Evolutionary conservation across 2,888 invertebrate species (phyloP).

Genomic region (Clunio marinus): DNA sequence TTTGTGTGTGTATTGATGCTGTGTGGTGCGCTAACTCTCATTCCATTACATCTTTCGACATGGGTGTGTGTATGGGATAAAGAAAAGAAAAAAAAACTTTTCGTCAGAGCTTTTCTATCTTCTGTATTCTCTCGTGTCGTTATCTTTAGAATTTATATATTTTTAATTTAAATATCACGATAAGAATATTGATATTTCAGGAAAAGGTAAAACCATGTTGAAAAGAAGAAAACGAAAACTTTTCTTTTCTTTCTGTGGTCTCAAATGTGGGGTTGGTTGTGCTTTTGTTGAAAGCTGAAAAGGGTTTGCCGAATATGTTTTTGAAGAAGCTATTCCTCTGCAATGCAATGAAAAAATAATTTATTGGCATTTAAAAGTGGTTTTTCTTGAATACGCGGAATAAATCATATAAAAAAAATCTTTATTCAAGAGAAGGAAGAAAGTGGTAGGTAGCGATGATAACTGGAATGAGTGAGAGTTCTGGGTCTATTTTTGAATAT

Average conservation of each 20-base stretch:
- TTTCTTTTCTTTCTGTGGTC: too few species aligned
- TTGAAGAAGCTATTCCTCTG: neutral
- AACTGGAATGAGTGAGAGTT: neutral
- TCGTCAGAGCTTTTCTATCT: neutral
- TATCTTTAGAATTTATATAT: slow-evolving; percentile 26
- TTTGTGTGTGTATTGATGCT: too few species aligned
- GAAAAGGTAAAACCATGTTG: neutral
- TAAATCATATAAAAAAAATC: neutral
- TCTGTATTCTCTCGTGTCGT: neutral
- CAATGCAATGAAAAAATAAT: slow-evolving; percentile 9
- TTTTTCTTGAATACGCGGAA: slow-evolving; percentile 8
- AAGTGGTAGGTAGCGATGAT: neutral
- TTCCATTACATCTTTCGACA: too few species aligned
- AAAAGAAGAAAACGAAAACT: too few species aligned
- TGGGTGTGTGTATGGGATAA: too few species aligned
- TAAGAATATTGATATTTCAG: slow-evolving; percentile 28
- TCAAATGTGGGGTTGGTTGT: neutral
- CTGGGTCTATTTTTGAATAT: slow-evolving; percentile 29
- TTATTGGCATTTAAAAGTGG: slow-evolving; percentile 29
- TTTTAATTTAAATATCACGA: slow-evolving; percentile 32
- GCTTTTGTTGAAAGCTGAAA: slow-evolving; percentile 10
- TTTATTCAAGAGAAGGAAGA: slow-evolving; percentile 7
- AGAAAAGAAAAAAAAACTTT: neutral
- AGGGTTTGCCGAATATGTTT: slow-evolving; percentile 12
- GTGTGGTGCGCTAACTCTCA: too few species aligned